Base-by-base conservation (phyloP, 2,113 vertebrate species). In the Leptobrachium ailaonicum region DNA sequence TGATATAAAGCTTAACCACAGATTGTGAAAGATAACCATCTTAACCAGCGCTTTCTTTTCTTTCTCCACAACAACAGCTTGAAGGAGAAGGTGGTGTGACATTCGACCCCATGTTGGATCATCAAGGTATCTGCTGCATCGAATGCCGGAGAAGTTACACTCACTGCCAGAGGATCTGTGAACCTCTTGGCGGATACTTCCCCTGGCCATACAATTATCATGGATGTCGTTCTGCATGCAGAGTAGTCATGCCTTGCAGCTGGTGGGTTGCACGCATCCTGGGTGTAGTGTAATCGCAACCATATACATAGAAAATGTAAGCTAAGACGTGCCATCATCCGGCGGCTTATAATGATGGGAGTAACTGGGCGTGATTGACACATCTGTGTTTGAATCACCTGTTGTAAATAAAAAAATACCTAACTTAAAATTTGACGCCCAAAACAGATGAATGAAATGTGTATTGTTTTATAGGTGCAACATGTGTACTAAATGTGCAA, bases 181-280 rank as follows among this genome's bases (percentile, higher is more conserved):
- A 97, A 73, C 96, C 97, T 12, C 91, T 97, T 44, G 82, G 90
- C 41, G 98, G 96, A 76, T 94, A 93, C 84, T 83, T 90, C 53
- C 95, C 96, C 0, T 97, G 95, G 95, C 96, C 97, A 1, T 98
- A 97, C 76, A 92, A 97, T 85, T 95, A 95, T 85, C 92, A 89
- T 66, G 96, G 96, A 2, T 99, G 97, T n/a, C 94, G 94, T 4
- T 93, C 91, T 0, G 95, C 91, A 66, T 98, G 97, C 85, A 87
- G 95, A 6, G 88, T 97, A 45, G 92, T 99, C 84, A 95, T 98
- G 97, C 96, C 97, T 0, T 98, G 97, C 84, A 94, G 92, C 87
- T 98, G 98, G 97, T 98, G 97, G 98, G 94, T 96, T 1, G 97
- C 95, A 67, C 95, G 96, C 0, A 96, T 98, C 83, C 82, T 98